Evolutionary conservation across 2,113 vertebrate species (phyloP).

Genomic region (Erythrocercus mccallii): DNA sequence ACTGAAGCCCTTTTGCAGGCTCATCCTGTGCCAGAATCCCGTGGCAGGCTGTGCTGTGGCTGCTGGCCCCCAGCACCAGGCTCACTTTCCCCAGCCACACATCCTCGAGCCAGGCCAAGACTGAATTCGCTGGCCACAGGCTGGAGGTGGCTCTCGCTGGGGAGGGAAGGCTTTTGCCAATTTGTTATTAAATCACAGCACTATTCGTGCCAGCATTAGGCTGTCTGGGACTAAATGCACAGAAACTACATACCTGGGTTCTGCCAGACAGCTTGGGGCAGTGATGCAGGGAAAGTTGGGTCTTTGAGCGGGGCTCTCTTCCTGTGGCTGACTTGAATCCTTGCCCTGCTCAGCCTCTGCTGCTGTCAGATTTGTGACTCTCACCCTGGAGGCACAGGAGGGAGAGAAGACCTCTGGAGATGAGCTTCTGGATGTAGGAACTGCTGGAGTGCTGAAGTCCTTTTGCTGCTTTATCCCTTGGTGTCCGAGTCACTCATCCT

Average conservation of each 20-base stretch:
- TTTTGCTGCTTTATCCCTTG: background rate
- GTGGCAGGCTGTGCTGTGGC: background rate
- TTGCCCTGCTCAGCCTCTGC: background rate
- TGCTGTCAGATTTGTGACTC: background rate
- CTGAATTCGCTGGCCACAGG: background rate
- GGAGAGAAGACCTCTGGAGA: background rate
- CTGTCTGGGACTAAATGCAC: background rate
- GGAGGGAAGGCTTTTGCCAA: background rate
- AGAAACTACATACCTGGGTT: accelerated
- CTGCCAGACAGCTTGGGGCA: background rate
- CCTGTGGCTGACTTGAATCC: background rate
- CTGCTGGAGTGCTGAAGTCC: background rate
- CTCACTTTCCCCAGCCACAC: background rate
- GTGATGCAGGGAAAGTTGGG: background rate
- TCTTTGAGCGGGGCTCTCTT: background rate
- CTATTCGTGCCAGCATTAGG: background rate
- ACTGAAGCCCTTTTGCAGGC: background rate
- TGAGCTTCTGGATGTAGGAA: background rate
- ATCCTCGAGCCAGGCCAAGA: background rate
- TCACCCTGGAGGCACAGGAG: background rate
- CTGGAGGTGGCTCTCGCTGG: background rate
- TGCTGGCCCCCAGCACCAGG: background rate
- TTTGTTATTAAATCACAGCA: background rate
- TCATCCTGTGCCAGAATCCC: background rate
- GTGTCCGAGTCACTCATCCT: accelerated